phyloP scores from a whole-genome alignment of 2,888 invertebrate genomes.

The Pyrrhosoma nymphula region DNA sequence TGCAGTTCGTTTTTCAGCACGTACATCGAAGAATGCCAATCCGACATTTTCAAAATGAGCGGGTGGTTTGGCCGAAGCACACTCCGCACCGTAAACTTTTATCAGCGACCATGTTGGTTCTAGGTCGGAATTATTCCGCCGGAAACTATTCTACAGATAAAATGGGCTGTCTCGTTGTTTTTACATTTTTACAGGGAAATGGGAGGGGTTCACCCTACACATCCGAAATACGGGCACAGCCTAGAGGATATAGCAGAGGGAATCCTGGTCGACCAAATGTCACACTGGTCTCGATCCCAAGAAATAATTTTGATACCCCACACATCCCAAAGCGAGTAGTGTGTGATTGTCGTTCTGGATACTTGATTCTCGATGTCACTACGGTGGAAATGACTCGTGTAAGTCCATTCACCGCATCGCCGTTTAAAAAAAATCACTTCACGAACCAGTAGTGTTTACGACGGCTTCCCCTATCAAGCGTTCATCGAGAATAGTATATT shows the following conservation, averaged over 20 bases:
- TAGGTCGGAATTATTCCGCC: neutral
- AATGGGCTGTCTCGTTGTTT: neutral
- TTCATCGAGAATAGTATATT: neutral
- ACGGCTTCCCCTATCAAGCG: neutral
- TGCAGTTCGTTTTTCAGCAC: neutral
- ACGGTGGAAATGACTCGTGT: neutral
- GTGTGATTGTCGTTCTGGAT: neutral
- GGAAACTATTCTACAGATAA: neutral
- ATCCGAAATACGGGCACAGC: neutral
- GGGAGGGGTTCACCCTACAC: neutral
- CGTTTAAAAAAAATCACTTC: too few species aligned
- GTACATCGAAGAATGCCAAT: neutral
- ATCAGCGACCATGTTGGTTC: too few species aligned
- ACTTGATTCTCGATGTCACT: neutral
- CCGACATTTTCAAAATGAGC: too few species aligned
- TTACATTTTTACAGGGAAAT: neutral
- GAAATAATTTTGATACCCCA: neutral
- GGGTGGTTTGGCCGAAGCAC: too few species aligned
- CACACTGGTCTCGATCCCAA: neutral
- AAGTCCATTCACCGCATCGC: too few species aligned
- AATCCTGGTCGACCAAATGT: neutral
- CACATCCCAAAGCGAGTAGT: neutral
- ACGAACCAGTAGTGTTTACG: too few species aligned
- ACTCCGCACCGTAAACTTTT: neutral
- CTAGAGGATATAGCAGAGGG: neutral